Evolutionary conservation across 2,888 invertebrate genomes (phyloP), one percentile per base, ranked within the genome.

Genomic region (Hanleya hanleyi): DNA sequence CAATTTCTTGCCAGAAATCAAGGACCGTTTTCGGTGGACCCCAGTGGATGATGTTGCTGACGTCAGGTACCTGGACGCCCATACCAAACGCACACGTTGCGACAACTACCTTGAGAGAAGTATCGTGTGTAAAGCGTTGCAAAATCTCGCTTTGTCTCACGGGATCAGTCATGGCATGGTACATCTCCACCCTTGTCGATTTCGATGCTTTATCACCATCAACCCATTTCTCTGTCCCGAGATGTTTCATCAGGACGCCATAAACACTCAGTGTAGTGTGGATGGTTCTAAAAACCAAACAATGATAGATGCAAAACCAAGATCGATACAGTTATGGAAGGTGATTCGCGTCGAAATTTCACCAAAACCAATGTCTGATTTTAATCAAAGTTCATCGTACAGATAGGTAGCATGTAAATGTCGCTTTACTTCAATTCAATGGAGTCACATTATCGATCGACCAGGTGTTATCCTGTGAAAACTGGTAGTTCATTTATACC

Each of bases 51-150:
- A 51, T 26, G 22, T 51, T 18, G 7, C 51, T 9, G 15, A 51
- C 51, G 22, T 51, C 51, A 18, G 51, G 51, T 7, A 51, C 51
- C 22, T 51, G 51, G 22, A 41, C 26, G 22, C 51, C 51, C 9
- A 51, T 22, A 51, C 51, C 51, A 22, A 51, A 9, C 7, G 51
- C 51, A 12, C 12, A 12, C 6, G 51, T 51, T 18, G 51, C 51
- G n/a, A 51, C 51, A 51, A 51, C 51, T n/a, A 51, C 22, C 26
- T 51, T 51, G 26, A 51, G 51, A 12, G 51, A 51, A n/a, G 51
- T 12, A 18, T 12, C 26, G n/a, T 9, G 12, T n/a, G 51, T 51
- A 22, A 51, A 51, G 7, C 51, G 51, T 51, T 12, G 12, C 26
- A 51, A 7, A n/a, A 51, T 51, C 6, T 51, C n/a, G 7, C 26